These are phyloP conservation scores for Hydrotaea cyrtoneurina DNA, from an alignment of 2,888 invertebrate species.

Conservation along the genomic window DNA sequence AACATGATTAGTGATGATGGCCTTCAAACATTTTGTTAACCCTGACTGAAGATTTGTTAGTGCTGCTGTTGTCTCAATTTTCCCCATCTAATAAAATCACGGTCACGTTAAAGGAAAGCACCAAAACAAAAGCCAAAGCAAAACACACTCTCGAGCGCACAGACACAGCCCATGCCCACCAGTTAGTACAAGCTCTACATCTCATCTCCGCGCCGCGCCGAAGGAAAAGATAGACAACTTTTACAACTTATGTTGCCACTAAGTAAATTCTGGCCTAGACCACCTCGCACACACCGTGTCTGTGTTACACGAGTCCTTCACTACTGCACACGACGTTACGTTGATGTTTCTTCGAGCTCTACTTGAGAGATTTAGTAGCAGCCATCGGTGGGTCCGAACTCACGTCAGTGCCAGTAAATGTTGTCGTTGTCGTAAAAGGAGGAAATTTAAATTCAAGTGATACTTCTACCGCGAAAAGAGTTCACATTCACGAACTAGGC, in stretches of 20 bases:
- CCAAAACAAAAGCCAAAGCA: neutral
- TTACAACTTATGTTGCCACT: conserved; percentile 33
- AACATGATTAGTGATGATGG: conserved; percentile 17
- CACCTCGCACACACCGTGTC: neutral
- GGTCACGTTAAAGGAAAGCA: conserved; percentile 3
- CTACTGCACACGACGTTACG: neutral
- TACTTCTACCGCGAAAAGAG: conserved; percentile 4
- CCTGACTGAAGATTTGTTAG: conserved; percentile 2
- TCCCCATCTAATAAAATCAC: conserved; percentile 39
- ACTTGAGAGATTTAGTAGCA: neutral
- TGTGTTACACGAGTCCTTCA: neutral
- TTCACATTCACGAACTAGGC: neutral
- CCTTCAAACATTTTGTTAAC: conserved; percentile 41
- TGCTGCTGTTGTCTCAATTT: neutral
- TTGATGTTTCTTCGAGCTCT: conserved; percentile 10
- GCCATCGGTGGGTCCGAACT: neutral
- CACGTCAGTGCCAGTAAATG: neutral
- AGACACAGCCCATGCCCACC: too few relatives aligned
- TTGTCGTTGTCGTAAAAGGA: conserved; percentile 19
- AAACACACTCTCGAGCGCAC: neutral
- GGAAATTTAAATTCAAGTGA: conserved; percentile 33
- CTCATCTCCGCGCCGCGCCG: neutral
- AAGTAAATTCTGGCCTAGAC: conserved; percentile 1
- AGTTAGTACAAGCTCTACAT: too few relatives aligned
- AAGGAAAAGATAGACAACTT: conserved; percentile 27